Conservation (phyloP, 2,113 vertebrate genomes). For the Salvelinus fontinalis region DNA sequence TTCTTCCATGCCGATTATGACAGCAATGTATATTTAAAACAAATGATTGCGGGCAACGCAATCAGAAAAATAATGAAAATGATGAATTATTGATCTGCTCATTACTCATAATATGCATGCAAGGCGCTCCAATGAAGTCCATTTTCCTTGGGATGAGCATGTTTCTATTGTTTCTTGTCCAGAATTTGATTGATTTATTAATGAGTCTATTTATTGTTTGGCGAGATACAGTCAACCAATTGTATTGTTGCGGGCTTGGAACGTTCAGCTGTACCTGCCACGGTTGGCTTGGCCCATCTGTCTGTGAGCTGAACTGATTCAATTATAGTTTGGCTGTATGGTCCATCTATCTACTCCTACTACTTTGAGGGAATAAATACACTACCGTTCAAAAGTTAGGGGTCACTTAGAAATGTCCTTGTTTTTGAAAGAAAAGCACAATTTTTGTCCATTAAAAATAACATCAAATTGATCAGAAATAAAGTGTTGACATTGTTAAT, state of each 20-base stretch:
- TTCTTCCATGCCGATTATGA: neutral
- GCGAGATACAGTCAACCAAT: neutral
- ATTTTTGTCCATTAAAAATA: too few species aligned
- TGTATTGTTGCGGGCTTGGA: neutral
- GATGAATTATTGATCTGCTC: conserved; percentile 45
- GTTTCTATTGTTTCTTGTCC: neutral
- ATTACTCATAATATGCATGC: conserved; percentile 28
- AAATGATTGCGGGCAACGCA: conserved; percentile 8
- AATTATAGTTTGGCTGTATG: neutral
- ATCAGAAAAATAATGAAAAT: conserved; percentile 6
- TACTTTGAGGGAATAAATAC: neutral
- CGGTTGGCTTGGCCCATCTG: neutral
- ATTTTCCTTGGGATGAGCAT: conserved; percentile 13
- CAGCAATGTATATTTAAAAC: conserved; percentile 13
- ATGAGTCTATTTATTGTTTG: conserved; percentile 17
- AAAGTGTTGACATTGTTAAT: too few species aligned
- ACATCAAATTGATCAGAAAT: too few species aligned
- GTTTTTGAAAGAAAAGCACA: too few species aligned
- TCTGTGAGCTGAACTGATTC: neutral
- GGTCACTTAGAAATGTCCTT: too few species aligned
- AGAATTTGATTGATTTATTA: conserved; percentile 4
- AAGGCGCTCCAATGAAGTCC: neutral
- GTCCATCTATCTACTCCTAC: neutral
- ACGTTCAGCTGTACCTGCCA: conserved; percentile 14
- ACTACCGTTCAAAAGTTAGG: too few species aligned